Conservation (phyloP, 2,888 invertebrate species). For the Euzophera pinguis region DNA sequence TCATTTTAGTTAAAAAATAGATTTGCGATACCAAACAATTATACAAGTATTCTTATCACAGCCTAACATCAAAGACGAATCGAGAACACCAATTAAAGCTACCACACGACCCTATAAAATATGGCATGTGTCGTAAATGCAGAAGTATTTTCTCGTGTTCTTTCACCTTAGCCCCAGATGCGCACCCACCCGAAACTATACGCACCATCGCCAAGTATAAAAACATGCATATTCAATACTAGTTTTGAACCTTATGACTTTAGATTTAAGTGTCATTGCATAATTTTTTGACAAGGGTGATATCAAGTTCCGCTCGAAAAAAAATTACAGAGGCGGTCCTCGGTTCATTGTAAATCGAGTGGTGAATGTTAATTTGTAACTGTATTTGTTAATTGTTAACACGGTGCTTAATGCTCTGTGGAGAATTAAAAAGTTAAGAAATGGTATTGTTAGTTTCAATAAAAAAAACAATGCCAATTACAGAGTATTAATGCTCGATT, state of each 20-base stretch:
- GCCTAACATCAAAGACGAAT: not conserved
- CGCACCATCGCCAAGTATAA: constrained; percentile 44
- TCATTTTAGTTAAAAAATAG: too few species aligned
- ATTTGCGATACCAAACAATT: too few species aligned
- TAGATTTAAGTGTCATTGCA: not conserved
- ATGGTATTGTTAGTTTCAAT: not conserved
- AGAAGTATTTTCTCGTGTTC: constrained; percentile 38
- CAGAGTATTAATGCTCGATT: not conserved
- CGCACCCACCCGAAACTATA: constrained; percentile 62
- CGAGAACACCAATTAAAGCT: constrained; percentile 6
- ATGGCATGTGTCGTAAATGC: constrained; percentile 12
- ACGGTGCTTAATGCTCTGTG: constrained; percentile 7
- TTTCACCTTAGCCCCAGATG: constrained; percentile 77
- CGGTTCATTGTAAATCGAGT: constrained; percentile 3
- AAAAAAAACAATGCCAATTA: too few species aligned
- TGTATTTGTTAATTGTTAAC: constrained; percentile 10
- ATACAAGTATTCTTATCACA: too few species aligned
- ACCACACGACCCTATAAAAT: constrained; percentile 10
- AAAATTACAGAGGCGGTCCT: constrained; percentile 4
- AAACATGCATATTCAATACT: constrained; percentile 10
- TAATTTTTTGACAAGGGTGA: constrained; percentile 20
- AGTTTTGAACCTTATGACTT: constrained; percentile 3
- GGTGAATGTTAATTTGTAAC: constrained; percentile 10
- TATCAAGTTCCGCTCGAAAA: not conserved
- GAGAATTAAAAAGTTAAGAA: constrained; percentile 4